Evolutionary conservation across 2,113 vertebrate genomes (phyloP), one percentile per base, ranked within the genome.

Genomic region (Actenoides lindsayi): DNA sequence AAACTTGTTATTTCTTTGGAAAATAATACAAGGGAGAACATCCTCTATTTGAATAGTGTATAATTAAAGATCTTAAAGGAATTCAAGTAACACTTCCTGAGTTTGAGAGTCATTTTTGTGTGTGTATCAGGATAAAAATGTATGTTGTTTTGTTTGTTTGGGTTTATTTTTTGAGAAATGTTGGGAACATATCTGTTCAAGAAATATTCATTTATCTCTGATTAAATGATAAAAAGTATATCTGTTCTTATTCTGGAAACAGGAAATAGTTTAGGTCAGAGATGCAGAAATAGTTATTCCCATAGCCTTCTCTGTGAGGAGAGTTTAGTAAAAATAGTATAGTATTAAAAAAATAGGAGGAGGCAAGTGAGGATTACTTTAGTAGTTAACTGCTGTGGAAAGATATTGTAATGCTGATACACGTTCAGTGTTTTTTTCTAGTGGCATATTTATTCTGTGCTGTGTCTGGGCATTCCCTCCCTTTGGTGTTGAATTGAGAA

Each of bases 341-440:
- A 19, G 13, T 50, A 33, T 24, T 73, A 48, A 80, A 57, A 16
- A 11, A 8, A 4, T 2, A 2, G 1, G 2, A 1, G 1, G 5
- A 17, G 63, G 3, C 4, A 69, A 16, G 16, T 65, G n/a, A 46
- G 51, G 57, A 70, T 74, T 19, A 42, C 50, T 59, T 88, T 73
- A 9, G 23, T 83, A 87, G 11, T 68, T 93, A 48, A n/a, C 21
- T 94, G 54, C 51, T 79, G 41, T 88, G 59, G 16, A 69, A 83
- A 84, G 46, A 37, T 51, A 24, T 35, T 93, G 57, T 53, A 63
- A 16, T 89, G 76, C 21, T 51, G n/a, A 48, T 79, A 16, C 13
- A 31, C 21, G 5, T 69, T 64, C 27, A 65, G 9, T 42, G 50
- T 37, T 81, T n/a, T n/a, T 27, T 83, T 88, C 31, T 83, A 42